A percentile compares a stretch with the other conserved stretches of the same genome.
These are phyloP conservation scores for Ceratina australensis DNA, from an alignment of 1,140 invertebrate species.

Conservation along the genomic window DNA sequence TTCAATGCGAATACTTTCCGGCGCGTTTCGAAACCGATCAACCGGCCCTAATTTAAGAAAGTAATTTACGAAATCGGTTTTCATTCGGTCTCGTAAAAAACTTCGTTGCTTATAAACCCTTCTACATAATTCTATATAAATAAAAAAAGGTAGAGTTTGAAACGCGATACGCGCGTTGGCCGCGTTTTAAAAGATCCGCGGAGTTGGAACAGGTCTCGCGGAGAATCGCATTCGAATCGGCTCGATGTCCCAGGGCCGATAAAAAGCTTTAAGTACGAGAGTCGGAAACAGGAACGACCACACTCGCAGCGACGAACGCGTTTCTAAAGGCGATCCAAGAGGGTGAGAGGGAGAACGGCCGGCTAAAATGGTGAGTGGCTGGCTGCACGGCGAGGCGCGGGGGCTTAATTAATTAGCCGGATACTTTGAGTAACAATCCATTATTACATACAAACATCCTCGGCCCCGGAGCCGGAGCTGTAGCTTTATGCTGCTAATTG, in stretches of 20 bases:
- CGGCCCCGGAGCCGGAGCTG: conserved; percentile 71
- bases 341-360: conserved; percentile 16
- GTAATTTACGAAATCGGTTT: too few species aligned
- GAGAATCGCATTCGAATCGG: conserved; percentile 35
- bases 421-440: conserved; percentile 80
- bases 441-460: conserved; percentile 79
- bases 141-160: not conserved
- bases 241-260: not conserved
- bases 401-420: conserved; percentile 80
- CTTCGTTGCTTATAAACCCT: too few species aligned
- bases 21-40: not conserved
- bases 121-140: too few species aligned
- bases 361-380: conserved; percentile 51
- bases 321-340: conserved; percentile 42
- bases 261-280: conserved; percentile 1
- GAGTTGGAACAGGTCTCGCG: not conserved
- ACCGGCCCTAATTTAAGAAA: not conserved
- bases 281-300: conserved; percentile 26
- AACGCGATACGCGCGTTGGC: not conserved
- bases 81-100: too few species aligned
- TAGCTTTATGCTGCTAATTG: conserved; percentile 80
- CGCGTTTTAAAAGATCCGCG: conserved; percentile 27
- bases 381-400: conserved; percentile 61
- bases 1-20: not conserved
- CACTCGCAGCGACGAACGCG: conserved; percentile 34